Conservation (phyloP, 2,113 vertebrate species). For the Centropristis striata region DNA sequence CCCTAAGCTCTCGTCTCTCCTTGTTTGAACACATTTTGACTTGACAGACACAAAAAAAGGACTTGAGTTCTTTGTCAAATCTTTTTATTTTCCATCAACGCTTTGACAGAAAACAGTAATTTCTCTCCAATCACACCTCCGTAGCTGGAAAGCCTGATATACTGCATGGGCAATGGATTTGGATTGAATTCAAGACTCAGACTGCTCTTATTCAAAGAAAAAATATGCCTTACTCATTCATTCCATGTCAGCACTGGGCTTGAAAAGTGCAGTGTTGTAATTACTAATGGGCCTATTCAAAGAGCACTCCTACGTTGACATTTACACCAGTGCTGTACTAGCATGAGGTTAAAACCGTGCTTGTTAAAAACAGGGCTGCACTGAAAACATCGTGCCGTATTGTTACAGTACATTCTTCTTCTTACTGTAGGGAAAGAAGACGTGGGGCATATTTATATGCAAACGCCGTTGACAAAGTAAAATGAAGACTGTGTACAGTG, state of each 20-base stretch:
- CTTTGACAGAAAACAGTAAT: neutral
- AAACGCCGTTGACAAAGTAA: constrained; percentile 2
- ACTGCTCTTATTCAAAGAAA: constrained; percentile 13
- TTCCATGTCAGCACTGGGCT: neutral
- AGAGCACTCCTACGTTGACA: constrained; percentile 30
- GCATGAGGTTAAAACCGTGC: constrained; percentile 8
- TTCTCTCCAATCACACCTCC: neutral
- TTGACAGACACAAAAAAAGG: constrained; percentile 4
- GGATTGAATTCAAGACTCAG: constrained; percentile 14
- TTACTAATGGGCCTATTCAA: constrained; percentile 44
- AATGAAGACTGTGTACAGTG: constrained; percentile 5
- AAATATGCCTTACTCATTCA: constrained; percentile 18
- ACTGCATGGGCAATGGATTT: neutral
- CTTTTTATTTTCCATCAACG: neutral
- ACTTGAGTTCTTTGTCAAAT: neutral
- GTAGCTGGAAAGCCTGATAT: neutral
- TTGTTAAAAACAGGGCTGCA: constrained; percentile 3
- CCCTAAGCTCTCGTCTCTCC: neutral
- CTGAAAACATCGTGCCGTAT: neutral
- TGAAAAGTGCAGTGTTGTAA: constrained; percentile 22
- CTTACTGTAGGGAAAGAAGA: neutral
- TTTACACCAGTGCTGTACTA: constrained; percentile 16
- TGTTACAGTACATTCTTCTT: neutral
- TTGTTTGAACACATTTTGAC: constrained; percentile 4
- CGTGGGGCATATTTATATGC: neutral